These are phyloP conservation scores for Tetrax tetrax DNA, from an alignment of 2,113 vertebrate species.

Conservation along the genomic window DNA sequence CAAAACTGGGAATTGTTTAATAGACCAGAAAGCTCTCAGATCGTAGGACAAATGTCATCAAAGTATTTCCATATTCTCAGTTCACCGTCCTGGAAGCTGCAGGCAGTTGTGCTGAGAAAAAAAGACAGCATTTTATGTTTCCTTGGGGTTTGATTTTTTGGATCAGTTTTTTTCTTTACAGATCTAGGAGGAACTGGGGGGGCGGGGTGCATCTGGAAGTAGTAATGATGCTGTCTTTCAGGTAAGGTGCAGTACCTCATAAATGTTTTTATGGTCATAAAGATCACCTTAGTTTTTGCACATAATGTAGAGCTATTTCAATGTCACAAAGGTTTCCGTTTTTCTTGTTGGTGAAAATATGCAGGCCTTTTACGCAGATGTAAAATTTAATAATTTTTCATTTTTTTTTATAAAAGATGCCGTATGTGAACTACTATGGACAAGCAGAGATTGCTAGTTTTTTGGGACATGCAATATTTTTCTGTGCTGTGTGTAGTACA, in stretches of 20 bases:
- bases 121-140: not conserved
- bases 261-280: not conserved
- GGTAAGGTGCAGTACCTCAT: not conserved
- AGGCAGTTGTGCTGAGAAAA: not conserved
- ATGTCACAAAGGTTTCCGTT: not conserved
- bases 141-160: not conserved
- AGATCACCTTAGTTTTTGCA: not conserved
- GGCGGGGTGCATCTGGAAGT: not conserved
- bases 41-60: not conserved
- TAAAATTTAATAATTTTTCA: not conserved
- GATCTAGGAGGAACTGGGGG: not conserved
- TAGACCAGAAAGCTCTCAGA: not conserved
- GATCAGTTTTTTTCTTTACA: not conserved
- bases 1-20: not conserved
- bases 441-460: too few species aligned
- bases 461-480: fast-evolving
- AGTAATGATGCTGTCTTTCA: not conserved
- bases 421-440: fast-evolving
- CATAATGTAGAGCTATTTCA: not conserved
- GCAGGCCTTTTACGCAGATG: not conserved
- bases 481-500: not conserved
- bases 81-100: not conserved
- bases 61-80: not conserved
- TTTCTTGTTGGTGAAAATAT: not conserved
- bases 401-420: not conserved